A percentile compares a stretch with the other conserved stretches of the same genome.
Evolutionary conservation across 2,797 vertebrate species (phyloP).

Genomic region (Chloroceryle inda): DNA sequence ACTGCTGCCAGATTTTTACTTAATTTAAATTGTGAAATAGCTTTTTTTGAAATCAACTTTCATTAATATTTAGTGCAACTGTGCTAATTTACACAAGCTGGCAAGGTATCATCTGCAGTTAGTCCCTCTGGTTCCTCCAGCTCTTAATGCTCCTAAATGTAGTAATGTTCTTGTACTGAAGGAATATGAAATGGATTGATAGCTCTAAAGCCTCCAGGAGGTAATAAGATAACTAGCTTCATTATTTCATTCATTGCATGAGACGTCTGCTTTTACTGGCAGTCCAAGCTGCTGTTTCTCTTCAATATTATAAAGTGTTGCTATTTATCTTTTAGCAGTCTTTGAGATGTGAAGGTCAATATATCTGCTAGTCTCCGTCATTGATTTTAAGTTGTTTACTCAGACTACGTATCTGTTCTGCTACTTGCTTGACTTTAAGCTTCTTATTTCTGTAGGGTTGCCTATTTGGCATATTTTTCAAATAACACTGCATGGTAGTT

Average conservation of each 20-base stretch:
- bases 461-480: not conserved
- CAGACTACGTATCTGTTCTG: not conserved
- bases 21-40: conserved; percentile 6
- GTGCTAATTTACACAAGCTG: not conserved
- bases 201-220: conserved; percentile 27
- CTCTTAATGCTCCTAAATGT: not conserved
- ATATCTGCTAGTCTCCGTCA: not conserved
- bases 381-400: conserved; percentile 1
- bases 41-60: not conserved
- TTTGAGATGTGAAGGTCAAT: not conserved
- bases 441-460: not conserved
- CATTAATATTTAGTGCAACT: conserved; percentile 21
- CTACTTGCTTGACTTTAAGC: not conserved
- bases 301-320: not conserved
- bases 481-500: not conserved
- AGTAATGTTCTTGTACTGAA: not conserved
- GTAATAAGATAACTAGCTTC: conserved; percentile 9
- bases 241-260: conserved; percentile 8
- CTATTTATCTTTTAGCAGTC: not conserved
- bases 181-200: not conserved
- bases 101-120: not conserved
- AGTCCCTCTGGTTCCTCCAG: not conserved
- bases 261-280: conserved; percentile 7
- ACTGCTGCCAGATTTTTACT: not conserved
- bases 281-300: not conserved